phyloP scores from a whole-genome alignment of 2,113 vertebrate genomes.

The Propithecus coquereli region DNA sequence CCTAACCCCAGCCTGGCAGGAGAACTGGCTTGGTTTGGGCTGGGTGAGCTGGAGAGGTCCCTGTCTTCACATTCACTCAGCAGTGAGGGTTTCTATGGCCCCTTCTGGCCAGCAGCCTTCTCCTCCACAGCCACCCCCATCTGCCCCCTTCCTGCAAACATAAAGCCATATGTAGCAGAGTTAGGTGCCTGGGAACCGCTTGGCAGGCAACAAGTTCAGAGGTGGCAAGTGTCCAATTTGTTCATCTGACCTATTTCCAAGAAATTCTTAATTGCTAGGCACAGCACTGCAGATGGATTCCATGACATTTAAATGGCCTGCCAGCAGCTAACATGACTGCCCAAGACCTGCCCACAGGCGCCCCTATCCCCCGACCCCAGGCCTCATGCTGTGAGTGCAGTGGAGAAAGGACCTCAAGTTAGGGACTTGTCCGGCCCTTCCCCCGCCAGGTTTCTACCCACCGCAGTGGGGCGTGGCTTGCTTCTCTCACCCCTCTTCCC shows the following conservation, averaged over 20 bases:
- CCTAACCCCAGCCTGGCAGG: neutral
- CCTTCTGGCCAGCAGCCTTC: neutral
- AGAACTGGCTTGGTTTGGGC: neutral
- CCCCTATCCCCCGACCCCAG: neutral
- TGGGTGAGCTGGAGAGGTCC: neutral
- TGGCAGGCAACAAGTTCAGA: constrained; percentile 8
- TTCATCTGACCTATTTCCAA: constrained; percentile 47
- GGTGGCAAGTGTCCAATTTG: neutral
- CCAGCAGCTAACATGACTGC: neutral
- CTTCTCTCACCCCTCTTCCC: accelerated
- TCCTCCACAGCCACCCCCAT: accelerated
- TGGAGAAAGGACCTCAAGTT: neutral
- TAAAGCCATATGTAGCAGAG: neutral
- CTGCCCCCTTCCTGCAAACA: accelerated
- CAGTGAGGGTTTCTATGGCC: neutral
- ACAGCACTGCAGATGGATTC: neutral
- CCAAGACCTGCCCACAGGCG: neutral
- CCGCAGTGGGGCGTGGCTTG: neutral
- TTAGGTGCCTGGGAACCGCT: neutral
- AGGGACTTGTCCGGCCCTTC: too few relatives aligned
- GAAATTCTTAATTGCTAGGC: constrained; percentile 16
- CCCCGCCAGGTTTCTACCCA: neutral
- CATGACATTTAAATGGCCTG: neutral
- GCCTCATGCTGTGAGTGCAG: neutral
- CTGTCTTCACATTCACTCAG: neutral